Evolutionary conservation across 2,113 vertebrate species (phyloP), one percentile per base, ranked within the genome.

Genomic region (Microtus ochrogaster): DNA sequence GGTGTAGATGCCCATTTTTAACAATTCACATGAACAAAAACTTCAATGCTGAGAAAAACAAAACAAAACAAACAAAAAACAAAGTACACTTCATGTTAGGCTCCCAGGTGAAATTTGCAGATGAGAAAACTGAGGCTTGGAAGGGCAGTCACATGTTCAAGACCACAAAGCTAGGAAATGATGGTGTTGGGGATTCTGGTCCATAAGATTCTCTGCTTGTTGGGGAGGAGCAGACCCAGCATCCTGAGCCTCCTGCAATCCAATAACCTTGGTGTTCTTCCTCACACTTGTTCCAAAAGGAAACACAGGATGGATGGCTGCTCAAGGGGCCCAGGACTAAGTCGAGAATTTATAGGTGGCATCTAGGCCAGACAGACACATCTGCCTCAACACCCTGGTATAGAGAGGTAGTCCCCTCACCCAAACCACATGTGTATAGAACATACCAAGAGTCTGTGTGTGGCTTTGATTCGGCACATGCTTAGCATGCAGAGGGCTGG

Each of bases 291-390:
- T 44, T 21, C 72, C 7, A 39, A 14, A 65, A 19, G 36, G 58
- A 92, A 49, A 9, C 47, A 16, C 9, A 83, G 8, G 44, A 22
- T 3, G 3, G 26, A n/a, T 2, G 16, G 21, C 10, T 63, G 58
- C 33, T 19, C 6, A 66, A 14, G 63, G 81, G 68, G 44, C n/a
- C 61, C 21, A 73, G 44, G 66, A 52, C 47, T 8, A 28, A 8
- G 36, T 49, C 5, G 1, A 1, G n/a, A 5, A 26, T 21, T 1
- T 19, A 61, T 0, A 5, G 33, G 41, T 47, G n/a, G 44, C 52
- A 6, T 44, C 77, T 1, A 79, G 16, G 26, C 41, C 55, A 96
- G 58, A 55, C 55, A 96, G 58, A 55, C 4, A 81, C 30, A 39
- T 0, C n/a, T 13, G 47, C 16, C 26, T 61, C 41, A 41, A n/a